Conservation (phyloP, 2,113 vertebrate species). For the Rhadina sibilatrix region DNA sequence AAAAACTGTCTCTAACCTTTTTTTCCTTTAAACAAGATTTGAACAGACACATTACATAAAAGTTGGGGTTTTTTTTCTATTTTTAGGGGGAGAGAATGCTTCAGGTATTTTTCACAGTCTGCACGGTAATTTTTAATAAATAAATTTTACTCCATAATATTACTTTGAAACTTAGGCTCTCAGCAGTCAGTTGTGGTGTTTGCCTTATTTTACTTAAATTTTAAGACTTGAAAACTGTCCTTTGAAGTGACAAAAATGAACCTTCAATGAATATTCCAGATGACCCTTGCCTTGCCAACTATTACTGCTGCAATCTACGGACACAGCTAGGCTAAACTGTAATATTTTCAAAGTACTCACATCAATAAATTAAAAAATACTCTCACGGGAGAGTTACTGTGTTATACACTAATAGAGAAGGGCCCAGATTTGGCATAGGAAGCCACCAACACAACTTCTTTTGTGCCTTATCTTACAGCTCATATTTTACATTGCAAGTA, state of each 20-base stretch:
- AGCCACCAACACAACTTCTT: neutral
- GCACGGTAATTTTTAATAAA: neutral
- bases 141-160: neutral
- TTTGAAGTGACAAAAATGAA: neutral
- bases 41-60: neutral
- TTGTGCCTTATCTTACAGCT: neutral
- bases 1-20: neutral
- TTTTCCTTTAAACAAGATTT: neutral
- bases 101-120: neutral
- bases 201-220: neutral
- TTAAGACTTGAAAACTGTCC: neutral
- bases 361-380: neutral
- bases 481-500: neutral
- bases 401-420: neutral
- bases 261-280: neutral
- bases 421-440: neutral
- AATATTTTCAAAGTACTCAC: neutral
- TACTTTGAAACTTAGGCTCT: neutral
- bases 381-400: neutral
- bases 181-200: neutral
- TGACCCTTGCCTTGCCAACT: neutral
- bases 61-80: neutral
- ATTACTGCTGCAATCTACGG: neutral
- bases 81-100: neutral
- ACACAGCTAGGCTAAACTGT: neutral